A percentile compares a stretch with the other conserved stretches of the same genome.
Evolutionary conservation across 2,888 invertebrate genomes (phyloP).

Genomic region (Neria commutata): DNA sequence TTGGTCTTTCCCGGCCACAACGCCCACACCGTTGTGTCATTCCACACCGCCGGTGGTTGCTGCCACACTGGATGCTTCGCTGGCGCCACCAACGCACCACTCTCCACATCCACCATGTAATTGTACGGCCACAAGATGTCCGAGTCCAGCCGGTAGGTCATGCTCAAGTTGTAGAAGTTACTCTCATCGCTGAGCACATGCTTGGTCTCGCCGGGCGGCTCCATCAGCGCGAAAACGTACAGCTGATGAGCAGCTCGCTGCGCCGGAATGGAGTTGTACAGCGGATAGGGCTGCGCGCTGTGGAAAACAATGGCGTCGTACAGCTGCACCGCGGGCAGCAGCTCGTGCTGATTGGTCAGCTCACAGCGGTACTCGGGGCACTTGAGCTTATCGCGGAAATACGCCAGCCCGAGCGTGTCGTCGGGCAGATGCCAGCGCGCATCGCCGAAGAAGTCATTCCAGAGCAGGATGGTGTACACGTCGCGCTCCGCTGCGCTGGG

Average conservation of each 20-base stretch:
- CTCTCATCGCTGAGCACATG: slow-evolving; percentile 51
- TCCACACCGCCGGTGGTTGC: slow-evolving; percentile 34
- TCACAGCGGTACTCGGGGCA: slow-evolving; percentile 63
- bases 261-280: slow-evolving; percentile 52
- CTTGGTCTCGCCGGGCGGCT: slow-evolving; percentile 60
- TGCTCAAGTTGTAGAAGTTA: slow-evolving; percentile 66
- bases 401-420: slow-evolving; percentile 44
- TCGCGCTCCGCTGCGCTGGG: not conserved
- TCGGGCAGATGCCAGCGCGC: slow-evolving; percentile 47
- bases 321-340: slow-evolving; percentile 51
- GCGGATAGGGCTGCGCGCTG: slow-evolving; percentile 58
- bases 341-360: slow-evolving; percentile 57
- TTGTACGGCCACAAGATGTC: slow-evolving; percentile 63
- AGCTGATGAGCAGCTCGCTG: slow-evolving; percentile 58
- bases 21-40: slow-evolving; percentile 34
- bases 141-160: slow-evolving; percentile 66
- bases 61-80: slow-evolving; percentile 45
- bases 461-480: slow-evolving; percentile 44
- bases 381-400: slow-evolving; percentile 44
- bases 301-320: slow-evolving; percentile 67
- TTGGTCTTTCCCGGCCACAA: slow-evolving; percentile 58
- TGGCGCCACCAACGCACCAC: slow-evolving; percentile 49
- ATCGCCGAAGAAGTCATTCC: slow-evolving; percentile 55
- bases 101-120: slow-evolving; percentile 46
- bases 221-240: slow-evolving; percentile 65